A percentile compares a stretch with the other conserved stretches of the same genome.
phyloP scores from a whole-genome alignment of 2,113 vertebrate genomes.

The Xenotilapia longispinis region DNA sequence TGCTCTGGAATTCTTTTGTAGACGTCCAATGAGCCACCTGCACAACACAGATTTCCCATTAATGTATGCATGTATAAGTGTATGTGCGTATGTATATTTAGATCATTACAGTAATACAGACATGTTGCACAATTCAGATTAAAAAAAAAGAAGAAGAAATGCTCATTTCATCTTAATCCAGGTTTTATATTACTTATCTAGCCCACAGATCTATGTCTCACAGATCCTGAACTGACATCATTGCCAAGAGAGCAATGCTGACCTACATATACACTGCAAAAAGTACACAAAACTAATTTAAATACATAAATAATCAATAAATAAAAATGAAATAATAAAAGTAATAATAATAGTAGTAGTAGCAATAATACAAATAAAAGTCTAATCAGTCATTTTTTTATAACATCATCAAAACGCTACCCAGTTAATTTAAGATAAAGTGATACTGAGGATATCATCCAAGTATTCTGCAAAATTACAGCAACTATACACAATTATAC shows the following conservation, averaged over 20 bases:
- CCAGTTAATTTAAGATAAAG: background rate
- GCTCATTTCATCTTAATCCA: background rate
- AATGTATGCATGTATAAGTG: background rate
- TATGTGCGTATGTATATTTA: background rate
- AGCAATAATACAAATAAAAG: background rate
- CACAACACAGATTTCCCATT: background rate
- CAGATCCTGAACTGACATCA: background rate
- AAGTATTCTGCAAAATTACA: background rate
- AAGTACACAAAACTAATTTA: background rate
- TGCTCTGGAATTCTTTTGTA: slow-evolving; percentile 92
- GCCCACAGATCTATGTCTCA: background rate
- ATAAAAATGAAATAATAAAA: background rate
- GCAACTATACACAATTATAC: background rate
- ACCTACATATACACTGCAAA: background rate
- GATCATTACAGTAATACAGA: background rate
- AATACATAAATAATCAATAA: background rate
- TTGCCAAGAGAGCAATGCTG: background rate
- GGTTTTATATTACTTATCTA: background rate
- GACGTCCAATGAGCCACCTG: slow-evolving; percentile 96
- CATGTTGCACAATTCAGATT: background rate
- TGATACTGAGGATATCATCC: background rate
- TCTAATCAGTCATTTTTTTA: background rate
- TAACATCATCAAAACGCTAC: background rate
- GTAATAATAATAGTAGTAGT: background rate
- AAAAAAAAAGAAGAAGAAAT: background rate